Evolutionary conservation across 53 echinoderm and acorn worm genomes (phyloP), one percentile per base, ranked within the genome.

Genomic region (Henricia sp.): DNA sequence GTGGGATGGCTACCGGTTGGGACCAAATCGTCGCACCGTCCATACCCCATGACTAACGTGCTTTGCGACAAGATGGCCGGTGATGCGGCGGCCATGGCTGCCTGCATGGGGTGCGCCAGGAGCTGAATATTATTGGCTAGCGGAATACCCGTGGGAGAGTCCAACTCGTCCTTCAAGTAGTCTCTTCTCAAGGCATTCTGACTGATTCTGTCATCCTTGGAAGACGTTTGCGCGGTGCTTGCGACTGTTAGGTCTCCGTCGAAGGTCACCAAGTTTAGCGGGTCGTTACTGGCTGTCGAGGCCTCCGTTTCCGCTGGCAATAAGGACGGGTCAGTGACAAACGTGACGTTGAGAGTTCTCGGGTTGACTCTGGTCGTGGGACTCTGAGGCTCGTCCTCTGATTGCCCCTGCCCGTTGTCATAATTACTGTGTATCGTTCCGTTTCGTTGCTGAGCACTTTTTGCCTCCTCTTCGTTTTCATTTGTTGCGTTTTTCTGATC

Each of bases 51-150:
- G 62, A 80, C 80, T 48, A 80, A 34, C n/a, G 80, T 30, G 48
- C 62, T 62, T 5, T 80, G 80, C 1, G 80, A 80, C 27, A 80
- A 64, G 46, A 80, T 80, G 1, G 63, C 30, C 0, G 80, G 80
- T 30, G 80, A 74, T n/a, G 76, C 86, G 3, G 86, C 74, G 67
- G 75, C 86, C 56, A 86, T 76, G 0, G 74, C 86, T 9, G 86
- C 67, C 2, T 89, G 93, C 37, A 85, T 68, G 55, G 88, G 87
- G 42, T 86, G 88, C 0, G 94, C 74, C 37, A 94, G 82, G 24
- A 94, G 77, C 64, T 94, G 91, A 44, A 94, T 89, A 48, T 83
- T 91, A 27, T 89, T 91, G 14, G 88, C 91, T 10, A 93, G 78
- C 9, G 82, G 77, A 13, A 93, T 82, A 10, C 91, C 94, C 1